A percentile compares a stretch with the other conserved stretches of the same genome.
Evolutionary conservation across 1,140 invertebrate genomes (phyloP).

Genomic region (Marisa cornuarietis): DNA sequence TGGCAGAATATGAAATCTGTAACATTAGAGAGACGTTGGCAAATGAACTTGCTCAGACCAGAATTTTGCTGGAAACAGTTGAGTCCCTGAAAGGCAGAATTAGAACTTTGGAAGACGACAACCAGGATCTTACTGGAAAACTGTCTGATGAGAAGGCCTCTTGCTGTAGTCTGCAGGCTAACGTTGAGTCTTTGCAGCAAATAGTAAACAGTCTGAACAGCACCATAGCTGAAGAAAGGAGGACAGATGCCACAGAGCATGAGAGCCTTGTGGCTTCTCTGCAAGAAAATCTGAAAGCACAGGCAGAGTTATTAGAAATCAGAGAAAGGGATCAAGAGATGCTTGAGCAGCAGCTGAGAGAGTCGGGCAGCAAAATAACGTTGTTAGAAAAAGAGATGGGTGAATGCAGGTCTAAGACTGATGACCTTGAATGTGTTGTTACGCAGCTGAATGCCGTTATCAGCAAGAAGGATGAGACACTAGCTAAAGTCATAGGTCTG

Average conservation of each 20-base stretch:
- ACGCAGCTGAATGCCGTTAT: too few relatives aligned
- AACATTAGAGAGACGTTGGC: not conserved
- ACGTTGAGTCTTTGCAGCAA: constrained; percentile 9
- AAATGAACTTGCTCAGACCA: not conserved
- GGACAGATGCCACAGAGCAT: not conserved
- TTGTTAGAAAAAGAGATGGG: too few relatives aligned
- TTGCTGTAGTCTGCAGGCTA: not conserved
- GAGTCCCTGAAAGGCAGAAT: too few relatives aligned
- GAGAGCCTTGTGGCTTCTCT: not conserved
- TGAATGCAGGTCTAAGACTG: too few relatives aligned
- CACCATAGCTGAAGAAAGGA: constrained; percentile 6
- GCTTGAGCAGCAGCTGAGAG: not conserved
- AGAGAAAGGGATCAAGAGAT: constrained; percentile 1
- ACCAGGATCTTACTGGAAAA: not conserved
- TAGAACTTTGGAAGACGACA: not conserved
- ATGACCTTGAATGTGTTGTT: too few relatives aligned
- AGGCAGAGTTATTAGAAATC: not conserved
- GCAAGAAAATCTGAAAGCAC: not conserved
- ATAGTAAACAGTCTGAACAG: not conserved
- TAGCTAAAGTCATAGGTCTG: too few relatives aligned
- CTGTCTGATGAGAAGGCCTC: not conserved
- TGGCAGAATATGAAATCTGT: not conserved
- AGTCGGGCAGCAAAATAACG: too few relatives aligned
- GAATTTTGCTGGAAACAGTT: too few relatives aligned
- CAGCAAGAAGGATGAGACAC: too few relatives aligned